Base-by-base conservation (phyloP, 1,140 invertebrate genomes). In the Drosophila kurseongensis region DNA sequence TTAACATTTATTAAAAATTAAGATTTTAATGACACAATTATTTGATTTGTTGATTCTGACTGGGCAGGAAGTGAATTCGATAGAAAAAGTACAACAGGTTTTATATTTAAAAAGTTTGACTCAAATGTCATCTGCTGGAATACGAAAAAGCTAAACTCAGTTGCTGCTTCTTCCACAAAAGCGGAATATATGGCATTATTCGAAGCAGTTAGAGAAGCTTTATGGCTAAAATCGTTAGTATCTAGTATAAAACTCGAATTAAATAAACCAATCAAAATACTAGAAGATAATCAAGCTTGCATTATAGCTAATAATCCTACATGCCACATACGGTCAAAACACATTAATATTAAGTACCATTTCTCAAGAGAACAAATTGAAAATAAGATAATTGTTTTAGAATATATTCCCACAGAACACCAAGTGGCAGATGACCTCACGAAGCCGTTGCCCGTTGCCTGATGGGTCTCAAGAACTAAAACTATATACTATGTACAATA, bases 71-170 rank as follows among this genome's bases (percentile, higher is more conserved):
- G 23, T 23, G 23, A 23, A 23, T 23, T 4, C 2, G 23, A 23
- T 23, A 23, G 23, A 23, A 23, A 23, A 23, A 23, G 23, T 23
- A 23, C 23, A 23, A 23, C 23, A 23, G 23, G 3, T 23, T 23
- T 4, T 23, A 23, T 23, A 23, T 23, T 23, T 23, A 23, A 18
- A 23, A 23, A 4, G 2, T 23, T 23, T 23, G 23, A 23, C 23
- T 23, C 23, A 23, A 23, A 23, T 23, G 23, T 23, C 23, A 23
- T 23, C 23, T 23, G 23, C 23, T 23, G 23, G 23, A 77, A 78
- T 35, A 92, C 76, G n/a, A 91, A 89, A 51, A 92, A 90, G 40
- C 91, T 92, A 59, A 67, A 51, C 6, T 72, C 71, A 32, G 82
- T 92, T 5, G 69, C 92, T 23, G 52, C 90, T 23, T 75, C 71